Evolutionary conservation across 92 coral and sea anemone species (phyloP), one percentile per base, ranked within the genome.

Genomic region (Heliopora coerulea): DNA sequence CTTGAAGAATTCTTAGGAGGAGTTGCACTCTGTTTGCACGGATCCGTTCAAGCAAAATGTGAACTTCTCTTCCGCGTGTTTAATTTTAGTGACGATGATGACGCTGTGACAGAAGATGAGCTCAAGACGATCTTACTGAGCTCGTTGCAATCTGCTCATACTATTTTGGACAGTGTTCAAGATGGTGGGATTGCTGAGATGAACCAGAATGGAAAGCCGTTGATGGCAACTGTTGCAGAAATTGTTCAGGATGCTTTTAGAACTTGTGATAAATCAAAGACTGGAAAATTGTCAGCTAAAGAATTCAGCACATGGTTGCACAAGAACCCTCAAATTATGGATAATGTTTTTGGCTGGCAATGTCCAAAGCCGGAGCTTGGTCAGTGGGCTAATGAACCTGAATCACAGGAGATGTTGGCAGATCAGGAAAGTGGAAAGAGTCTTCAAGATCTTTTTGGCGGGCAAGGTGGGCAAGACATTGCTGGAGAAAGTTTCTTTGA

Each of bases 261-360:
- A 49, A 95, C 91, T 13, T 85, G 97, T 79, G 89, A 89, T 46
- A 82, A 82, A 14, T 74, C 88, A 0, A 88, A 88, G 82, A 88
- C 80, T 34, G 97, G 90, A 25, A 95, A 95, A 59, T 80, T 95
- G 48, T 90, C 99, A 23, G 99, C 90, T 1, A 95, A 95, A 88
- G 91, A 90, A 68, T 93, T 93, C 79, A 89, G 89, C 60, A 59
- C 81, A 35, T 93, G 98, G 98, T 75, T 93, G 65, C 86, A 83
- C 78, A 89, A 82, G 58, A 87, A 86, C 52, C 98, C 98, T 0
- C 72, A 90, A 49, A 93, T 93, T 8, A 93, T 93, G 98, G 96
- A 93, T 67, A 93, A 90, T 73, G 98, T 93, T 18, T 93, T 93
- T 86, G 98, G 98, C 19, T 83, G 96, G 89, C 98, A 93, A 77